Percentiles rank a stretch among this genome's conserved stretches.
Conservation (phyloP, 2,888 invertebrate species). For the Agrotis segetum region DNA sequence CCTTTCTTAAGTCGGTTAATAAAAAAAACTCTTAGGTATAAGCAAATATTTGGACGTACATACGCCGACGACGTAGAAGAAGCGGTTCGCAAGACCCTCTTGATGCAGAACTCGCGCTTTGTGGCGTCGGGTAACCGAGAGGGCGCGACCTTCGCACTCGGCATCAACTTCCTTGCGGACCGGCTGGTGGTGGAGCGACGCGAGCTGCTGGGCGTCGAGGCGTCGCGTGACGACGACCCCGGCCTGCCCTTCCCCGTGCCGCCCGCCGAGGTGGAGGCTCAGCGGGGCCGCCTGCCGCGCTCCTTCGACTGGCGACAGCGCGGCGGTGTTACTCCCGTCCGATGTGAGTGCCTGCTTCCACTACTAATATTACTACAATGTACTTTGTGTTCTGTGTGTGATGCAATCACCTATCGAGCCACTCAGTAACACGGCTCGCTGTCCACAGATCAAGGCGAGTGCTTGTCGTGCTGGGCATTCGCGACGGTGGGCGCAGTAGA, state of each 20-base stretch:
- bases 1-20: neutral
- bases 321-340: conserved; percentile 82
- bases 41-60: conserved; percentile 69
- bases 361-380: no score
- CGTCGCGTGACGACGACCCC: conserved; percentile 13
- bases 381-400: no score
- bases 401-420: no score
- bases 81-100: conserved; percentile 80
- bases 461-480: conserved; percentile 87
- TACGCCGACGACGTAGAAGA: conserved; percentile 79
- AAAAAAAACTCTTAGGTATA: conserved; percentile 71
- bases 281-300: conserved; percentile 73
- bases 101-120: conserved; percentile 78
- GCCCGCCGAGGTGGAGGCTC: conserved; percentile 64
- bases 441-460: conserved; percentile 77
- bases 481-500: conserved; percentile 85
- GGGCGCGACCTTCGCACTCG: conserved; percentile 77
- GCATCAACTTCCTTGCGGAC: conserved; percentile 54
- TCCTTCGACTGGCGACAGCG: conserved; percentile 83
- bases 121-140: conserved; percentile 80
- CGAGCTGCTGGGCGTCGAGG: conserved; percentile 33
- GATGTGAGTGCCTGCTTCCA: conserved; percentile 72
- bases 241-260: conserved; percentile 75
- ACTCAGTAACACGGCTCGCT: conserved; percentile 1
- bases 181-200: conserved; percentile 54